These are phyloP conservation scores for Hydrotaea cyrtoneurina DNA, from an alignment of 2,888 invertebrate genomes.

Conservation along the genomic window DNA sequence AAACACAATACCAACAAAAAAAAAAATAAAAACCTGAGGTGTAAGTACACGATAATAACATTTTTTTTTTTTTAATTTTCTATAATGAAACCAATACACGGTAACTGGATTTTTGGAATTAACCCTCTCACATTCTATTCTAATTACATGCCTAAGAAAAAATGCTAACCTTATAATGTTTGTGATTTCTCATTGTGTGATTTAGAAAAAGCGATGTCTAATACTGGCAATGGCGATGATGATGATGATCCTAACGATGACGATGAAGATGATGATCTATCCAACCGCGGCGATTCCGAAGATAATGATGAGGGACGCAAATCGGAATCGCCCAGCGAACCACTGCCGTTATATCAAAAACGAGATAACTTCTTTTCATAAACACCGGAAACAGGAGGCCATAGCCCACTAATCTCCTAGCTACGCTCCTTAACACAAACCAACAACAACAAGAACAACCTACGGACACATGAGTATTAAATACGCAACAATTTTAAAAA, in stretches of 20 bases:
- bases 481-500: conserved; percentile 61
- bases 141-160: conserved; percentile 45
- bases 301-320: conserved; percentile 82
- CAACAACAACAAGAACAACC: not conserved
- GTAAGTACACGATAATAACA: conserved; percentile 57
- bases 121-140: conserved; percentile 71
- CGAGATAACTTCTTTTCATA: conserved; percentile 90
- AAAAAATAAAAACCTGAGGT: conserved; percentile 47
- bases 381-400: conserved; percentile 68
- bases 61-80: not conserved
- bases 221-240: conserved; percentile 69
- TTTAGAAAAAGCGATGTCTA: conserved; percentile 89
- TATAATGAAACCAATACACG: conserved; percentile 41
- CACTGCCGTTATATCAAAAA: conserved; percentile 92
- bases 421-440: not conserved
- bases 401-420: not conserved
- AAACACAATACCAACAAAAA: no score
- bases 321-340: conserved; percentile 84
- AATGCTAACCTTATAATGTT: conserved; percentile 69
- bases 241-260: conserved; percentile 47
- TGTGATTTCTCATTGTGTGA: conserved; percentile 48
- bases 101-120: conserved; percentile 48
- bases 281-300: conserved; percentile 49
- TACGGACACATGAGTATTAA: conserved; percentile 7
- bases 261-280: conserved; percentile 37